phyloP scores from a whole-genome alignment of 2,888 invertebrate genomes.

The Epinotia demarniana region DNA sequence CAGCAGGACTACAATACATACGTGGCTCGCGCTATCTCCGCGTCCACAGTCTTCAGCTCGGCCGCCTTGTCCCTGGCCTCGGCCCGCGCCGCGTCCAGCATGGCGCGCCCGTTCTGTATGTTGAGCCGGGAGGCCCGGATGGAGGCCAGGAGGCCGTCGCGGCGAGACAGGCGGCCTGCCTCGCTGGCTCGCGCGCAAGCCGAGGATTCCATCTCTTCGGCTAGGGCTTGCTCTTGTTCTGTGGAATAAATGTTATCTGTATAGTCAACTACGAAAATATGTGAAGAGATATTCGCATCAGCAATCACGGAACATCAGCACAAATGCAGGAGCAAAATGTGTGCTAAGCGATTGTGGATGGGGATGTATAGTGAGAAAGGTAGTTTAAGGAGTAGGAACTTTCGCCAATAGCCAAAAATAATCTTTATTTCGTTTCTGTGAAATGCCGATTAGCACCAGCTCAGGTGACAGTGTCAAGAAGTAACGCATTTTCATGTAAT shows the following conservation, averaged over 20 bases:
- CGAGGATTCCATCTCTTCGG: conserved; percentile 61
- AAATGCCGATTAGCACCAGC: too few relatives aligned
- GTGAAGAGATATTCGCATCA: too few relatives aligned
- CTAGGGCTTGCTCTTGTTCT: conserved; percentile 54
- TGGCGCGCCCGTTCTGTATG: conserved; percentile 32
- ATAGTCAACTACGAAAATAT: too few relatives aligned
- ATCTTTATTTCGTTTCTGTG: too few relatives aligned
- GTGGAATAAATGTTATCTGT: background rate
- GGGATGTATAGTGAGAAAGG: too few relatives aligned
- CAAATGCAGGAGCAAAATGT: too few relatives aligned
- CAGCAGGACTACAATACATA: background rate
- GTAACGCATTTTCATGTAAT: too few relatives aligned
- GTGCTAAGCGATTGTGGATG: too few relatives aligned
- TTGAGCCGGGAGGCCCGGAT: conserved; percentile 49
- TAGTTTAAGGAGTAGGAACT: too few relatives aligned
- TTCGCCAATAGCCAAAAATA: too few relatives aligned
- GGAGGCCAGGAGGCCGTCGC: conserved; percentile 53
- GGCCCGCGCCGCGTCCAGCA: conserved; percentile 25
- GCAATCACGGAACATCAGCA: too few relatives aligned
- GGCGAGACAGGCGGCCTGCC: conserved; percentile 53
- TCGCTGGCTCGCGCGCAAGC: conserved; percentile 64
- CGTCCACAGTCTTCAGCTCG: conserved; percentile 33
- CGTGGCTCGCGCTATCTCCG: conserved; percentile 26
- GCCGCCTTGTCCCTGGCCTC: conserved; percentile 13
- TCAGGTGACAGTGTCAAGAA: too few relatives aligned